A percentile compares a stretch with the other conserved stretches of the same genome.
phyloP scores from a whole-genome alignment of 2,797 vertebrate species.

The Acridotheres tristis region DNA sequence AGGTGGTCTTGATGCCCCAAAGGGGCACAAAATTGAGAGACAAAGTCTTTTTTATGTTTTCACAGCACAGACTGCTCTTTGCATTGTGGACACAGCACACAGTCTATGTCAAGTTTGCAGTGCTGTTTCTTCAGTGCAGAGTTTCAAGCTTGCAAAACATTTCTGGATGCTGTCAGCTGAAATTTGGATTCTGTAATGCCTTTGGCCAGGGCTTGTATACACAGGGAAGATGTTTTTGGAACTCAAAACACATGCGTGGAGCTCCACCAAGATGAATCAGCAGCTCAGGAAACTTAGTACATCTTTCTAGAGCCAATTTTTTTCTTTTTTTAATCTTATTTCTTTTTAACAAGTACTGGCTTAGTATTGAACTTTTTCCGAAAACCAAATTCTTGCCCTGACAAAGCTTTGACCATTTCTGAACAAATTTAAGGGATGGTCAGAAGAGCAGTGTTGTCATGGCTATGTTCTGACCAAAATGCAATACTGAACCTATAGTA shows the following conservation, averaged over 20 bases:
- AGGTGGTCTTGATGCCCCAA: neutral
- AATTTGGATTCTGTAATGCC: constrained; percentile 50
- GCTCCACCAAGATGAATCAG: constrained; percentile 72
- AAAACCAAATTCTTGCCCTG: neutral
- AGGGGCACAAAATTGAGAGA: neutral
- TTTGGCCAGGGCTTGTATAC: constrained; percentile 48
- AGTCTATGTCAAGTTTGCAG: neutral
- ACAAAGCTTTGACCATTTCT: neutral
- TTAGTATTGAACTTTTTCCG: neutral
- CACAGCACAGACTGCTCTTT: neutral
- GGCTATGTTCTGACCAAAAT: neutral
- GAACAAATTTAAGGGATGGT: neutral
- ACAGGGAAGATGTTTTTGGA: constrained; percentile 60
- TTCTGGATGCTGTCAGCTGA: constrained; percentile 40
- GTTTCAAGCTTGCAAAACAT: constrained; percentile 42
- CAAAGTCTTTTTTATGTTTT: neutral
- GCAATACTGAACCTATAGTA: neutral
- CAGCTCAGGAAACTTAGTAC: constrained; percentile 52
- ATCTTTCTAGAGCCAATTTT: neutral
- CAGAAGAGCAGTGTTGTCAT: neutral
- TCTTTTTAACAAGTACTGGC: neutral
- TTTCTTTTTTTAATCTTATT: neutral
- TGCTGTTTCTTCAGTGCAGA: neutral
- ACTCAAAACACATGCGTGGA: constrained; percentile 22
- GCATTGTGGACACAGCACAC: neutral